Conservation (phyloP, 2,888 invertebrate species). For the Oegoconia quadripuncta region DNA sequence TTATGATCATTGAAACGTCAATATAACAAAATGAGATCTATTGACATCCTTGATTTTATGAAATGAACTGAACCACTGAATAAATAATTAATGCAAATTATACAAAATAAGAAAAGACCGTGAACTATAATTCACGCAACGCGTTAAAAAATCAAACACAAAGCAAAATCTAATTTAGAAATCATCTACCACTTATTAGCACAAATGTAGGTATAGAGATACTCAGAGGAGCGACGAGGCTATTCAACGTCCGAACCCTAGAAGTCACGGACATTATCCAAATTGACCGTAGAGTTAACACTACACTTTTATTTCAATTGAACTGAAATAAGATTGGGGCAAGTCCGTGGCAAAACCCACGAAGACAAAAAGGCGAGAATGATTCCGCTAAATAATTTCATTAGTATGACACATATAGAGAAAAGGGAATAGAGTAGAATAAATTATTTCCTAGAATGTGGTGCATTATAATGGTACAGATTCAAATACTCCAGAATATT, state of each 20-base stretch:
- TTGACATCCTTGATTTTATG: too few relatives aligned
- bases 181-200: neutral
- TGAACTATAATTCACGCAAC: conserved; percentile 1
- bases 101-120: neutral
- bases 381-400: neutral
- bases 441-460: too few relatives aligned
- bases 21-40: too few relatives aligned
- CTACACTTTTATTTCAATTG: too few relatives aligned
- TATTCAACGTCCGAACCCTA: neutral
- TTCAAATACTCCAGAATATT: too few relatives aligned
- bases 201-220: neutral
- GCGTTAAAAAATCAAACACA: neutral
- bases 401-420: neutral
- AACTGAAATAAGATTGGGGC: too few relatives aligned
- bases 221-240: too few relatives aligned
- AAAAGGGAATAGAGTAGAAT: neutral
- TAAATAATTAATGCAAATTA: neutral
- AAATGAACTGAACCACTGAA: too few relatives aligned
- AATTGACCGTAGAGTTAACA: too few relatives aligned
- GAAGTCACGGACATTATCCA: neutral
- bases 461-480: too few relatives aligned
- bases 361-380: neutral
- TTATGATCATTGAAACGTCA: too few relatives aligned
- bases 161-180: conserved; percentile 4
- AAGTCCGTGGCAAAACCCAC: too few relatives aligned